Evolutionary conservation across 2,113 vertebrate species (phyloP).

Genomic region (Hydropotes inermis): DNA sequence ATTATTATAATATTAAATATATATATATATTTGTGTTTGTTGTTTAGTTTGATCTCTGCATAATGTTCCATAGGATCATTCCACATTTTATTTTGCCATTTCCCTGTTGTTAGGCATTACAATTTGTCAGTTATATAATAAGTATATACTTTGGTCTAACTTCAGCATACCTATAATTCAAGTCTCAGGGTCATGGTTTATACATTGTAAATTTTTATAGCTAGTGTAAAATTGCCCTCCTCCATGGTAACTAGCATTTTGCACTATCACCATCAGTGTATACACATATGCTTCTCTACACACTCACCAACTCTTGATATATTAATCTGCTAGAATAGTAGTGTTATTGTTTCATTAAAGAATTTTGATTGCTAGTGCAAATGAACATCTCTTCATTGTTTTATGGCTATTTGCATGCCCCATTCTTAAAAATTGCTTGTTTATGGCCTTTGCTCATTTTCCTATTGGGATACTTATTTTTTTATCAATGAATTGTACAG

Average conservation of each 20-base stretch:
- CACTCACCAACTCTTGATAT: neutral
- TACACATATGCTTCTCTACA: neutral
- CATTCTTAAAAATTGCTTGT: neutral
- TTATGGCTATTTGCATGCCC: neutral
- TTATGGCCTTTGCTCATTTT: neutral
- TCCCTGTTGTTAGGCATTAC: neutral
- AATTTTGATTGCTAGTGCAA: neutral
- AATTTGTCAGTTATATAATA: neutral
- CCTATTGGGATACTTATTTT: neutral
- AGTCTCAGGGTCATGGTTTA: neutral
- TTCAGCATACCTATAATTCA: neutral
- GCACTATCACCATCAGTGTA: neutral
- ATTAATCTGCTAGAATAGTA: neutral
- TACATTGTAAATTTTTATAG: neutral
- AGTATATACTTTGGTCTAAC: neutral
- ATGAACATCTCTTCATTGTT: neutral
- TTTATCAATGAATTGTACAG: neutral
- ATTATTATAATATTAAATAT: no score
- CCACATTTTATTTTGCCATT: neutral
- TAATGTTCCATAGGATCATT: neutral
- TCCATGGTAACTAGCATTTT: neutral
- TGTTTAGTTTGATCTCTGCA: neutral
- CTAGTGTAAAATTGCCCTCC: neutral
- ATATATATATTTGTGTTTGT: neutral
- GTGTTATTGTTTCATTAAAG: neutral